These are phyloP conservation scores for Agrilus planipennis DNA, from an alignment of 1,140 invertebrate genomes.

Conservation along the genomic window DNA sequence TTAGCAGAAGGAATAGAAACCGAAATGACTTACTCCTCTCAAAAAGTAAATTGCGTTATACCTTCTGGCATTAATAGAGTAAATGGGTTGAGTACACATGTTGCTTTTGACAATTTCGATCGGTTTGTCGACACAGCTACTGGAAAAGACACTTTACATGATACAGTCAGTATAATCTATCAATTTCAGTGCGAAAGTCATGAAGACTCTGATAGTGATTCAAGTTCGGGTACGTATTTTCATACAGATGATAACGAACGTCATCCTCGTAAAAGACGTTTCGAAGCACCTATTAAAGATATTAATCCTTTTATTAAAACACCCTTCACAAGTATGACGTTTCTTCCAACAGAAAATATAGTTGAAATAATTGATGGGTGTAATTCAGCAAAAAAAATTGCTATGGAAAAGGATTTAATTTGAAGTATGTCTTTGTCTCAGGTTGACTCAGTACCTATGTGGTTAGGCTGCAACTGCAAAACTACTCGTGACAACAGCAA, in stretches of 20 bases:
- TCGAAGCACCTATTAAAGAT: not conserved
- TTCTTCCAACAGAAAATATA: not conserved
- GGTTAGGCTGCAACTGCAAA: not conserved
- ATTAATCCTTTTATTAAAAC: not conserved
- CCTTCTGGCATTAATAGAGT: not conserved
- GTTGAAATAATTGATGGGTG: not conserved
- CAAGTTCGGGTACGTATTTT: no score
- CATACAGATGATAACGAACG: no score
- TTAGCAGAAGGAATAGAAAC: not conserved
- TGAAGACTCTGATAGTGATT: no score
- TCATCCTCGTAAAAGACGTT: not conserved
- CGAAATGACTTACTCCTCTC: no score
- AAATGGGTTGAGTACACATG: not conserved
- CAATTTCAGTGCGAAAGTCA: no score
- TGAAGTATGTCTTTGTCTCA: not conserved
- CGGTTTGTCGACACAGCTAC: no score
- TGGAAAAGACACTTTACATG: no score
- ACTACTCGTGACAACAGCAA: not conserved
- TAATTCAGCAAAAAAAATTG: not conserved
- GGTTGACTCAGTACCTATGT: not conserved
- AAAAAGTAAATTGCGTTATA: not conserved
- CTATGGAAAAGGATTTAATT: not conserved
- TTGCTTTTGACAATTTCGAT: no score
- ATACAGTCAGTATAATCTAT: no score
- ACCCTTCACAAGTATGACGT: not conserved